A percentile compares a stretch with the other conserved stretches of the same genome.
These are phyloP conservation scores for Antedon mediterranea DNA, from an alignment of 53 echinoderm and acorn worm species.

Conservation along the genomic window DNA sequence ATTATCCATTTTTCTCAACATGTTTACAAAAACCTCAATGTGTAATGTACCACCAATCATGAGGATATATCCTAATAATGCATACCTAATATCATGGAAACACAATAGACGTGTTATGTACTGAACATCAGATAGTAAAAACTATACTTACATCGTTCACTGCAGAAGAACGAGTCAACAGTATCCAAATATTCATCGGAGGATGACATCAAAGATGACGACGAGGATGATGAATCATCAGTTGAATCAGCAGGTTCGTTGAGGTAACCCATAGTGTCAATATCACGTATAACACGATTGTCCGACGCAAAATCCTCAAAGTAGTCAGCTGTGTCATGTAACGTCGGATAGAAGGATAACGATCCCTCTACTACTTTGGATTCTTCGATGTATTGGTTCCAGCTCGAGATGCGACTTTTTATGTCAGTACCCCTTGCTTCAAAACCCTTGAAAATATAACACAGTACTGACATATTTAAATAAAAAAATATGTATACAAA, in stretches of 20 bases:
- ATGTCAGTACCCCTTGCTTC: constrained; percentile 81
- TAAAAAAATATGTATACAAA: no score
- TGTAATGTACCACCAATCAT: no score
- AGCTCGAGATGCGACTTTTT: constrained; percentile 50
- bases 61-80: no score
- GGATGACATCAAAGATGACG: background rate
- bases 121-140: no score
- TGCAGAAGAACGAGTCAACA: constrained; percentile 23
- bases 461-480: no score
- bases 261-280: background rate
- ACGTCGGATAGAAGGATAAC: background rate
- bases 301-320: background rate
- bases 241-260: background rate
- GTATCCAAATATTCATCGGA: background rate
- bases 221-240: background rate
- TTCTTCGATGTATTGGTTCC: constrained; percentile 24
- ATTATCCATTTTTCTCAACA: no score
- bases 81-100: no score
- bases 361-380: background rate
- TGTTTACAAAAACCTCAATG: no score
- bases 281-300: background rate
- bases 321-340: background rate
- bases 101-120: no score
- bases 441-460: constrained; percentile 47
- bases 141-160: constrained; percentile 16